phyloP scores from a whole-genome alignment of 2,888 invertebrate genomes.

The Tenthredo livida region DNA sequence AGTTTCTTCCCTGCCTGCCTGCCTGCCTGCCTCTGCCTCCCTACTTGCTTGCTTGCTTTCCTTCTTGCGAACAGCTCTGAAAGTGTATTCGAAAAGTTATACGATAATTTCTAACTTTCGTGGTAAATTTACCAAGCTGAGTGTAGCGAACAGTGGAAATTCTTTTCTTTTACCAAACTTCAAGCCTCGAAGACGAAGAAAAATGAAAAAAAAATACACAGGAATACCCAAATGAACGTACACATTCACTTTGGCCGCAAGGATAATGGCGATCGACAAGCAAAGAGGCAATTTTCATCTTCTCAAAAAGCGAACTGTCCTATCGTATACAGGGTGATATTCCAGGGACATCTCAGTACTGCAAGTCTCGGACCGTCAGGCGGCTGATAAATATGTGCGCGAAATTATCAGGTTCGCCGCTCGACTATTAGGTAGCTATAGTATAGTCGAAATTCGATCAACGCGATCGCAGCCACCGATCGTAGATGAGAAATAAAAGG shows the following conservation, averaged over 20 bases:
- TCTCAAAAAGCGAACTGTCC: not conserved
- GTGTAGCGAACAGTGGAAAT: not conserved
- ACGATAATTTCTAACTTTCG: conserved; percentile 36
- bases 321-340: no score
- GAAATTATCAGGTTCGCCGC: no score
- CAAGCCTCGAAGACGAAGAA: not conserved
- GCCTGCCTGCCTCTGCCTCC: not conserved
- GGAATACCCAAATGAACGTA: not conserved
- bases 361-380: no score
- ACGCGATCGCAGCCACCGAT: no score
- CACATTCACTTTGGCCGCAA: not conserved
- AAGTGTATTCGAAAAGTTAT: conserved; percentile 33
- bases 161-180: not conserved
- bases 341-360: no score
- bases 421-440: no score
- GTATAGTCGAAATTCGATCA: no score
- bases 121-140: conserved; percentile 17
- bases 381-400: no score
- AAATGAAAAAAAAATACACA: not conserved
- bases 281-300: no score
- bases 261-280: not conserved
- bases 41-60: not conserved
- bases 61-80: conserved; percentile 16
- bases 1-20: not conserved
- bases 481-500: no score